A percentile compares a stretch with the other conserved stretches of the same genome.
Conservation (phyloP, 1,140 invertebrate genomes). For the Magallana gigas region DNA sequence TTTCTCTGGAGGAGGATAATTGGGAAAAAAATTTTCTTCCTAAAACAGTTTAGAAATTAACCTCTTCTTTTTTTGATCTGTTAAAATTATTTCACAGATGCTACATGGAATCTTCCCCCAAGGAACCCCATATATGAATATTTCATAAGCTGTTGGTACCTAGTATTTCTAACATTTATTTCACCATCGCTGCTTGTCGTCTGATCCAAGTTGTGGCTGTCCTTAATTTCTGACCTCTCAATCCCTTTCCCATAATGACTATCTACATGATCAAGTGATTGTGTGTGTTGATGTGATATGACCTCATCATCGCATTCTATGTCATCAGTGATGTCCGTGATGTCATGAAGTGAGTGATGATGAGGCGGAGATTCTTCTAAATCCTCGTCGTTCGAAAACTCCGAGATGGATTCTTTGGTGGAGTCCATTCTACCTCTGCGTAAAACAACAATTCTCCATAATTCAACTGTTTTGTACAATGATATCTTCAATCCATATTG, state of each 20-base stretch:
- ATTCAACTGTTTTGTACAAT: too few species aligned
- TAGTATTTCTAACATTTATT: slow-evolving; percentile 25
- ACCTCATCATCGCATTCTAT: slow-evolving; percentile 67
- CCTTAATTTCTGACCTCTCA: background rate
- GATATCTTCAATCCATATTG: too few species aligned
- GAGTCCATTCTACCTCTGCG: slow-evolving; percentile 39
- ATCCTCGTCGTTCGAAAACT: slow-evolving; percentile 26
- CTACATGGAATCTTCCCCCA: too few species aligned
- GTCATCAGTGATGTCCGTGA: slow-evolving; percentile 55
- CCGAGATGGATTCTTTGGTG: slow-evolving; percentile 25
- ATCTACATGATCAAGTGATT: slow-evolving; percentile 25
- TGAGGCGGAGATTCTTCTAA: slow-evolving; percentile 13
- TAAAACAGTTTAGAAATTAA: too few species aligned
- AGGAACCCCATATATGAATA: too few species aligned
- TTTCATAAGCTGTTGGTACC: background rate
- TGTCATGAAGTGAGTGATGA: slow-evolving; percentile 43
- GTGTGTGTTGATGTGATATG: slow-evolving; percentile 31
- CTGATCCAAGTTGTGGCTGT: slow-evolving; percentile 5
- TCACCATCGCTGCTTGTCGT: slow-evolving; percentile 28
- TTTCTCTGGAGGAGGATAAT: too few species aligned
- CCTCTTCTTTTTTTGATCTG: too few species aligned
- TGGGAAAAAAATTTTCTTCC: too few species aligned
- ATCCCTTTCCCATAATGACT: slow-evolving; percentile 20
- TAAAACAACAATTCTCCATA: background rate
- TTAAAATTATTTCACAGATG: too few species aligned